Conservation (phyloP, 2,888 invertebrate genomes). For the Spodoptera exigua region DNA sequence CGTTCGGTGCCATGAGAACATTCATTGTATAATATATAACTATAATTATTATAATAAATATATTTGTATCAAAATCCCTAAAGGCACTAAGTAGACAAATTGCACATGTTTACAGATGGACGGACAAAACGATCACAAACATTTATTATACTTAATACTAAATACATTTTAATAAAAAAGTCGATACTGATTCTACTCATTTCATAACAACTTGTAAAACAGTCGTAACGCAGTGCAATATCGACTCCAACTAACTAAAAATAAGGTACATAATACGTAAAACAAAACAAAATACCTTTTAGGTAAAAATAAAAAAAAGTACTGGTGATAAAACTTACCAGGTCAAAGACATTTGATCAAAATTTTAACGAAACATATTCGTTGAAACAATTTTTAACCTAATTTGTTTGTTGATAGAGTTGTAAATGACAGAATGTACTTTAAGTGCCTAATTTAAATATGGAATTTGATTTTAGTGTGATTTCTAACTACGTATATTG, state of each 20-base stretch:
- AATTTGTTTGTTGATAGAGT: constrained; percentile 8
- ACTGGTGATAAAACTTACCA: constrained; percentile 43
- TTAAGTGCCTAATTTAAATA: neutral
- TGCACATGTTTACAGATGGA: constrained; percentile 74
- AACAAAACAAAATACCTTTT: constrained; percentile 56
- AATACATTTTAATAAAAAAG: constrained; percentile 13
- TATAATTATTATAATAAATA: constrained; percentile 66
- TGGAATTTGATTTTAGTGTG: no score
- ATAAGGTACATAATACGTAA: constrained; percentile 17
- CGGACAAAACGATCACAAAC: constrained; percentile 84
- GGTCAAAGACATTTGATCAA: constrained; percentile 29
- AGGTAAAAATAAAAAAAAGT: constrained; percentile 58
- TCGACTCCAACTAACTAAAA: constrained; percentile 22
- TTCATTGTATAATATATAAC: constrained; percentile 10
- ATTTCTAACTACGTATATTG: no score
- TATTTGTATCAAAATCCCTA: constrained; percentile 63
- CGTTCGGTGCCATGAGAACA: constrained; percentile 41
- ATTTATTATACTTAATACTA: constrained; percentile 57
- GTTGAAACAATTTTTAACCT: constrained; percentile 16
- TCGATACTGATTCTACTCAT: constrained; percentile 38
- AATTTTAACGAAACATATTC: constrained; percentile 32
- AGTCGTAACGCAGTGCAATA: constrained; percentile 19
- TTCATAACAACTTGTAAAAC: no score
- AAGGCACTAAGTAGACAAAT: constrained; percentile 69
- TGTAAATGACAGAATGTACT: constrained; percentile 1